Evolutionary conservation across 2,113 vertebrate genomes (phyloP).

Genomic region (Chaetorhynchus papuensis): DNA sequence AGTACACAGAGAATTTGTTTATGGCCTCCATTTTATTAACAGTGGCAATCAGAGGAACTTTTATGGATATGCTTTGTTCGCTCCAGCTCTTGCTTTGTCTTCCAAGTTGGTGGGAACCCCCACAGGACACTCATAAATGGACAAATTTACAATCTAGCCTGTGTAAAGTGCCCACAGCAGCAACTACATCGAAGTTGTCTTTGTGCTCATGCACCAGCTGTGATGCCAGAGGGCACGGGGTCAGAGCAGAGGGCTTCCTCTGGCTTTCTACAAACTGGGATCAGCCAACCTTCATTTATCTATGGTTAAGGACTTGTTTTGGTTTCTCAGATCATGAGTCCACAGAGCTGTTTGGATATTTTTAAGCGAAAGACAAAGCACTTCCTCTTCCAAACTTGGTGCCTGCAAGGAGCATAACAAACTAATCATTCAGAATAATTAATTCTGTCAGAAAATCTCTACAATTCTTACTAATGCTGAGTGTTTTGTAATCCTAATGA

Average conservation of each 20-base stretch:
- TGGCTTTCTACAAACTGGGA: slow-evolving; percentile 13
- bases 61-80: slow-evolving; percentile 58
- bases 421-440: slow-evolving; percentile 68
- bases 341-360: slow-evolving; percentile 63
- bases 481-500: slow-evolving; percentile 57
- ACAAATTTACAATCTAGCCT: slow-evolving; percentile 71
- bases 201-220: slow-evolving; percentile 70
- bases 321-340: slow-evolving; percentile 64
- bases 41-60: slow-evolving; percentile 45
- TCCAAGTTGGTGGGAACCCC: slow-evolving; percentile 57
- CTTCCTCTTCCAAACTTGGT: slow-evolving; percentile 65
- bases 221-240: slow-evolving; percentile 55
- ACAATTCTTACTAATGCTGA: slow-evolving; percentile 27
- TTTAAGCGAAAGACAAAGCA: slow-evolving; percentile 67
- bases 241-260: slow-evolving; percentile 60
- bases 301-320: slow-evolving; percentile 61
- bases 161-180: slow-evolving; percentile 61
- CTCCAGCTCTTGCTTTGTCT: slow-evolving; percentile 53
- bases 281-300: slow-evolving; percentile 61
- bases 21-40: slow-evolving; percentile 58
- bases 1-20: slow-evolving; percentile 47
- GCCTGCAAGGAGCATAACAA: slow-evolving; percentile 50
- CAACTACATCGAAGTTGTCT: slow-evolving; percentile 57
- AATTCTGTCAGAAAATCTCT: slow-evolving; percentile 66
- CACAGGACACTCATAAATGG: slow-evolving; percentile 66